Evolutionary conservation across 2,888 invertebrate genomes (phyloP), one percentile per base, ranked within the genome.

Genomic region (Penaeus monodon): DNA sequence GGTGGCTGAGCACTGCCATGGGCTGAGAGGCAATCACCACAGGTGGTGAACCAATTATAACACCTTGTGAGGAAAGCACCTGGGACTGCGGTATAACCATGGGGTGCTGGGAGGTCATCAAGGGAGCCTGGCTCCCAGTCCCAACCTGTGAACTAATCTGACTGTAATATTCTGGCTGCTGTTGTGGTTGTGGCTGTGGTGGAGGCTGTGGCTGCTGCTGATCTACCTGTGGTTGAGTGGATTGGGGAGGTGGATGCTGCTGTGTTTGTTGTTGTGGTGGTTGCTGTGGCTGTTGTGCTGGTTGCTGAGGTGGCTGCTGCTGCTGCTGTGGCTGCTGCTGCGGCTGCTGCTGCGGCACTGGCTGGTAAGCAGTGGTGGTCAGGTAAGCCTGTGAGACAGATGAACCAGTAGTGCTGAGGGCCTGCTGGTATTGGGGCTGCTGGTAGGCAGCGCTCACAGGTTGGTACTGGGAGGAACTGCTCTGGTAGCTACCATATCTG

Each of bases 381-480:
- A 79, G 77, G 74, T 87, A 87, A 24, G 70, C 44, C 57, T 83
- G 86, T 10, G 86, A 79, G 24, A 78, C 86, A 10, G 86, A 66
- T 24, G 79, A 33, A 80, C 24, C 49, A 12, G n/a, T 73, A 24
- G 83, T 74, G 79, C 49, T 65, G 38, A 81, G 64, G 49, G 79
- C 63, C 79, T 83, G 86, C 27, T 78, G 86, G 79, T 83, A 87
- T 49, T 87, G 86, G 70, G 86, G 65, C 68, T 78, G 82, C 66
- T 83, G 86, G 73, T 70, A 87, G 20, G 78, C 79, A 33, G 68
- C 66, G 66, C 86, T 83, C 73, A 87, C 86, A 22, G 77, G 70
- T 63, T 83, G 86, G 79, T 79, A 87, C 29, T 87, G 86, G 12
- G 86, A 87, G 20, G 79, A 70, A 78, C 81, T 76, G 74, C 78